phyloP scores from a whole-genome alignment of 2,797 vertebrate species.

The Fratercula arctica region DNA sequence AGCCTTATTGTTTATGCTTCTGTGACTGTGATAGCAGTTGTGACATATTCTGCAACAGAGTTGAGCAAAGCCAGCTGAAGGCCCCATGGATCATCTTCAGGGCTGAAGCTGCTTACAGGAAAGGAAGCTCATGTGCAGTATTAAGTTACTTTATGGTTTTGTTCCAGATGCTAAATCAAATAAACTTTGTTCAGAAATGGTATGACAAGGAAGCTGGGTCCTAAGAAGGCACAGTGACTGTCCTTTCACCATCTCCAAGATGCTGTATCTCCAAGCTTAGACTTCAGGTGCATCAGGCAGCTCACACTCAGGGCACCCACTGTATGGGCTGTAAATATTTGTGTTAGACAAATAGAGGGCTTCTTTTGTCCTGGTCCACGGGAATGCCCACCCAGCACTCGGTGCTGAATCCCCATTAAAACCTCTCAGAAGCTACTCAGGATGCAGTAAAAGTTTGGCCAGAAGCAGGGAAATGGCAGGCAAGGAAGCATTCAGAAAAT shows the following conservation, averaged over 20 bases:
- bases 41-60: background rate
- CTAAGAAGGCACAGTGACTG: background rate
- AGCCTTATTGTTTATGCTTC: constrained; percentile 35
- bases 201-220: background rate
- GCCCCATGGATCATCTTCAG: constrained; percentile 31
- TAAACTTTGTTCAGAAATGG: background rate
- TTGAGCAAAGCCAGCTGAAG: constrained; percentile 48
- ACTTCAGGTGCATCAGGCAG: background rate
- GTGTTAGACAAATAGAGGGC: background rate
- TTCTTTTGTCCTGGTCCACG: background rate
- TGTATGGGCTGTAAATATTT: background rate
- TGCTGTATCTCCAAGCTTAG: background rate
- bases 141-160: constrained; percentile 15
- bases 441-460: background rate
- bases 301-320: background rate
- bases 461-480: background rate
- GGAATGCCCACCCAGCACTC: background rate
- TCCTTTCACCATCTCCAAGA: background rate
- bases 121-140: background rate
- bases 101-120: constrained; percentile 20
- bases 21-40: constrained; percentile 29
- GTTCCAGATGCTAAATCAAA: background rate
- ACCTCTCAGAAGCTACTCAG: background rate
- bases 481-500: background rate
- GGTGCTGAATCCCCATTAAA: background rate